Evolutionary conservation across 2,888 invertebrate species (phyloP), one percentile per base, ranked within the genome.

Genomic region (Drosophila lacicola): DNA sequence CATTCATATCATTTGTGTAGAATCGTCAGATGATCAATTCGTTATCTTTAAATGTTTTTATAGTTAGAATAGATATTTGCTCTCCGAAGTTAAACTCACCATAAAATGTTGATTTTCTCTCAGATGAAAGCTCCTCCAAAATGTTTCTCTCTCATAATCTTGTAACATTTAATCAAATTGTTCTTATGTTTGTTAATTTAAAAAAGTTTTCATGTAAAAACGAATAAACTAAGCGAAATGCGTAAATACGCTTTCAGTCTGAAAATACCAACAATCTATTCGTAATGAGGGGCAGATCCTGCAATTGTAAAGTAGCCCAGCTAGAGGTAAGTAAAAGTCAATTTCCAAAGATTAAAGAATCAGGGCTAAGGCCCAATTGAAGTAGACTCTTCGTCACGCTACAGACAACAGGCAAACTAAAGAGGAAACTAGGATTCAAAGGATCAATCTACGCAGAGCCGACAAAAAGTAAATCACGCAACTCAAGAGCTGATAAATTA

Each of bases 1-100:
- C 85, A 82, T 80, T 82, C 75, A 83, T 74, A 83, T 80, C 70
- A 80, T 80, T 83, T 80, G 78, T 88, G 88, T 86, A 83, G 85
- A 85, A 85, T 85, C 88, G 85, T 85, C 85, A 88, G 88, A 83
- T 66, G 68, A 80, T 74, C 68, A 85, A 74, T 78, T 88, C 83
- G 80, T 74, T 82, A 79, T 67, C 67, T 70, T 81, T 84, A 83
- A 83, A 65, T 25, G 51, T 71, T 76, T 78, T 78, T 74, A 69
- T 78, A 87, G 66, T 69, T 73, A 83, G 78, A 62, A 73, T 80
- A 74, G 78, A 73, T 71, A 72, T 81, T 83, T 87, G 88, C 88
- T 83, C 85, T 84, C 88, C 76, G 72, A 79, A 77, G 64, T 61
- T 70, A 65, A 76, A 63, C 68, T 67, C 76, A 86, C 74, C 55